Percentiles rank a stretch among this genome's conserved stretches.
Evolutionary conservation across 2,888 invertebrate species (phyloP).

Genomic region (Anthophora plumipes): DNA sequence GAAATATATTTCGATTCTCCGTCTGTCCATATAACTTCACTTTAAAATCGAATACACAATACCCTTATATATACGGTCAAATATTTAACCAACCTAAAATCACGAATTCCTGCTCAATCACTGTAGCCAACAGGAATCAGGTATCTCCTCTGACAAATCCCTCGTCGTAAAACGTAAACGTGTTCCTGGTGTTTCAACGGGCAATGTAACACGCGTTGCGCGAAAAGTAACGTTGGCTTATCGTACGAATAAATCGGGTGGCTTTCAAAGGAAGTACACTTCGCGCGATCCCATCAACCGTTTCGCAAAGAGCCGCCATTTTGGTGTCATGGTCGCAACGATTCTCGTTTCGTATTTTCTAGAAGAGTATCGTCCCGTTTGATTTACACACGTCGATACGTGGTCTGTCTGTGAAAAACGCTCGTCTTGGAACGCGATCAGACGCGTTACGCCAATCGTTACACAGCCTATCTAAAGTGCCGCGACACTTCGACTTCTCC

Average conservation of each 20-base stretch:
- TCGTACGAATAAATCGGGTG: constrained; percentile 34
- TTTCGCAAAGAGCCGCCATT: constrained; percentile 7
- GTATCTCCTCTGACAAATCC: not conserved
- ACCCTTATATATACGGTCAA: not conserved
- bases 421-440: constrained; percentile 22
- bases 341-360: constrained; percentile 15
- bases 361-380: constrained; percentile 29
- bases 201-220: not conserved
- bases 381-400: constrained; percentile 36
- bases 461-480: constrained; percentile 50
- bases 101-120: not conserved
- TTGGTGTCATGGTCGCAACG: not conserved
- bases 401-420: constrained; percentile 16
- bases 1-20: not conserved
- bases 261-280: constrained; percentile 14
- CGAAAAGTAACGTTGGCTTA: constrained; percentile 1
- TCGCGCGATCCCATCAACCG: constrained; percentile 11
- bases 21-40: no score
- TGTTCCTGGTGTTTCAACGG: not conserved
- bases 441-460: constrained; percentile 47
- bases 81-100: constrained; percentile 2
- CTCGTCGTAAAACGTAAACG: not conserved
- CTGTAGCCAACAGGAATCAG: not conserved
- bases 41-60: not conserved
- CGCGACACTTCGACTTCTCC: constrained; percentile 32